Evolutionary conservation across 2,888 invertebrate genomes (phyloP).

Genomic region (Pollenia griseotomentosa): DNA sequence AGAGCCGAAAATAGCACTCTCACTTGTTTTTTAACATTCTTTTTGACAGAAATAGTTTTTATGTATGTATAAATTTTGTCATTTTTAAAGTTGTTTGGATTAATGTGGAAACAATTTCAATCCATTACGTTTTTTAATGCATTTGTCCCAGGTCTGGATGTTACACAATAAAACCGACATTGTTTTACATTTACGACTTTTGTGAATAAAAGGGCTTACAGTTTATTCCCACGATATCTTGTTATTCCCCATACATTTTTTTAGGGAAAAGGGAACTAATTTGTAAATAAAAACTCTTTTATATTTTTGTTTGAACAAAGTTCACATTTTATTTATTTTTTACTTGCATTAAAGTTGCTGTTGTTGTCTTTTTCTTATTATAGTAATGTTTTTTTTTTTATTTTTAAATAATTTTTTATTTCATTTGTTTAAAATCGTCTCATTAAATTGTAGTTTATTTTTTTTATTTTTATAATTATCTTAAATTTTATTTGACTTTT

Average conservation of each 20-base stretch:
- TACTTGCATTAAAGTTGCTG: slow-evolving; percentile 75
- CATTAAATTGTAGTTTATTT: slow-evolving; percentile 48
- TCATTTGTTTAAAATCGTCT: slow-evolving; percentile 71
- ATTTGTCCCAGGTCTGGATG: too few species aligned
- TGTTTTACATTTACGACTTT: too few species aligned
- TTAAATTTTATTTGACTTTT: slow-evolving; percentile 68
- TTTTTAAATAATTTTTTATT: slow-evolving; percentile 66
- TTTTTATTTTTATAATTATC: slow-evolving; percentile 64
- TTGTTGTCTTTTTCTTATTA: slow-evolving; percentile 50
- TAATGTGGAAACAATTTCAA: too few species aligned
- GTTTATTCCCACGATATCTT: too few species aligned
- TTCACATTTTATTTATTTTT: slow-evolving; percentile 81
- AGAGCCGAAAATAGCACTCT: too few species aligned
- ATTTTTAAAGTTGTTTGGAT: too few species aligned
- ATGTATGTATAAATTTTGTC: too few species aligned
- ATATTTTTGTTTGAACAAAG: slow-evolving; percentile 80
- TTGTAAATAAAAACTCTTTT: slow-evolving; percentile 33
- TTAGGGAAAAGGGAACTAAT: background rate
- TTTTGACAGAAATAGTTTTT: too few species aligned
- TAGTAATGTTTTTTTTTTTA: slow-evolving; percentile 56
- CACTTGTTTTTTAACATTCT: too few species aligned
- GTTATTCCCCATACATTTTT: background rate
- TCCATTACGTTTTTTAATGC: too few species aligned
- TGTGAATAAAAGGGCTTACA: too few species aligned
- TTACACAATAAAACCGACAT: too few species aligned